A percentile compares a stretch with the other conserved stretches of the same genome.
phyloP scores from a whole-genome alignment of 2,888 invertebrate species.

The Saturnia pavonia region DNA sequence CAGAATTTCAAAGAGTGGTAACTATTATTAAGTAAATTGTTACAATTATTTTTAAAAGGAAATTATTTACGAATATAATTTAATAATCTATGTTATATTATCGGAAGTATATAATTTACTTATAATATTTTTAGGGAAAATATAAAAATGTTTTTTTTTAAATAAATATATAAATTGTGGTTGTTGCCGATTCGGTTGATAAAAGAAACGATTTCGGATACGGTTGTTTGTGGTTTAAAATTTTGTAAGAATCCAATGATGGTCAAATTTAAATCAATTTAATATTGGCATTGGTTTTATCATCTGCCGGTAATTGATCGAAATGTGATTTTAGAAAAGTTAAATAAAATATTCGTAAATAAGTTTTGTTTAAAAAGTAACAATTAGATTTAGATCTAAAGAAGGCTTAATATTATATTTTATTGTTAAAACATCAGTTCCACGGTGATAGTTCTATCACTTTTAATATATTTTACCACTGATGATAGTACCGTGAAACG shows the following conservation, averaged over 20 bases:
- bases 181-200: background rate
- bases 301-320: too few species aligned
- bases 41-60: background rate
- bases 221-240: background rate
- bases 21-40: constrained; percentile 29
- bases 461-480: background rate
- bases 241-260: background rate
- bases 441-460: background rate
- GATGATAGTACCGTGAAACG: background rate
- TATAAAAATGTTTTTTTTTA: background rate
- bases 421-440: background rate
- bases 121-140: too few species aligned
- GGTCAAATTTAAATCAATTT: background rate
- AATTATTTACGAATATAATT: background rate
- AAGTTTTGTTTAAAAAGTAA: background rate
- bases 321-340: background rate
- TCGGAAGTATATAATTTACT: background rate
- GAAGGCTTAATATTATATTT: background rate
- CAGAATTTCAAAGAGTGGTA: constrained; percentile 28
- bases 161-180: background rate
- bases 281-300: background rate
- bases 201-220: background rate
- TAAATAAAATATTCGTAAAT: background rate
- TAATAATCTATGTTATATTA: background rate
- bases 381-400: background rate